Evolutionary conservation across 2,888 invertebrate species (phyloP).

Genomic region (Caenorhabditis angaria): DNA sequence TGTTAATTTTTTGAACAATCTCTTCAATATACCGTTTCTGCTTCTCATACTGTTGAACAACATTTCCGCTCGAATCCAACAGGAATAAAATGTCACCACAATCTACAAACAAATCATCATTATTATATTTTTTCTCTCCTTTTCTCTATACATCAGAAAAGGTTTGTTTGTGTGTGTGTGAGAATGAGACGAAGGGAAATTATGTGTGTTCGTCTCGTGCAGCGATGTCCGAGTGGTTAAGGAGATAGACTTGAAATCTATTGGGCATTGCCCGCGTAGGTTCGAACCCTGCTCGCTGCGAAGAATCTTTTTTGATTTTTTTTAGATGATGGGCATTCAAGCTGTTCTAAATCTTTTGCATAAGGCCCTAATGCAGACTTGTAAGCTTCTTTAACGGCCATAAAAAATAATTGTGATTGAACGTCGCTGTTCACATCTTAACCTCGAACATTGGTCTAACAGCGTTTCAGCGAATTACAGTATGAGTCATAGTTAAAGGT

Average conservation of each 20-base stretch:
- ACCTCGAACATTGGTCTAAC: too few relatives aligned
- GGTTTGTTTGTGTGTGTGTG: too few relatives aligned
- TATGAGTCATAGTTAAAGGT: too few relatives aligned
- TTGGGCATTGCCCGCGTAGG: conserved; percentile 79
- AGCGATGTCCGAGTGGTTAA: conserved; percentile 75
- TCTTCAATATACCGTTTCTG: conserved; percentile 49
- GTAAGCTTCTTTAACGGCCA: too few relatives aligned
- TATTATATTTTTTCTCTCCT: not conserved
- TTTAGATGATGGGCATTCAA: too few relatives aligned
- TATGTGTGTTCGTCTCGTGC: not conserved
- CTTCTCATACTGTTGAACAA: conserved; percentile 47
- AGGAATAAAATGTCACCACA: conserved; percentile 52
- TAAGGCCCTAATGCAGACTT: too few relatives aligned
- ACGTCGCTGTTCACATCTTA: too few relatives aligned
- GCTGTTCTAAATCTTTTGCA: too few relatives aligned
- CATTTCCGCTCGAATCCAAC: conserved; percentile 55
- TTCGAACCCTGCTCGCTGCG: conserved; percentile 78
- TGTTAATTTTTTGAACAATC: conserved; percentile 33
- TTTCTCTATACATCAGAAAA: too few relatives aligned
- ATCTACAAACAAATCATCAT: conserved; percentile 24
- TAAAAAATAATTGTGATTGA: too few relatives aligned
- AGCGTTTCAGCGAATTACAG: too few relatives aligned
- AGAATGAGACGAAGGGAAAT: too few relatives aligned
- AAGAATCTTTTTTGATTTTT: conserved; percentile 8
- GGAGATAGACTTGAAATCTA: conserved; percentile 80